phyloP scores from a whole-genome alignment of 2,797 vertebrate species.

The Acipenser ruthenus region DNA sequence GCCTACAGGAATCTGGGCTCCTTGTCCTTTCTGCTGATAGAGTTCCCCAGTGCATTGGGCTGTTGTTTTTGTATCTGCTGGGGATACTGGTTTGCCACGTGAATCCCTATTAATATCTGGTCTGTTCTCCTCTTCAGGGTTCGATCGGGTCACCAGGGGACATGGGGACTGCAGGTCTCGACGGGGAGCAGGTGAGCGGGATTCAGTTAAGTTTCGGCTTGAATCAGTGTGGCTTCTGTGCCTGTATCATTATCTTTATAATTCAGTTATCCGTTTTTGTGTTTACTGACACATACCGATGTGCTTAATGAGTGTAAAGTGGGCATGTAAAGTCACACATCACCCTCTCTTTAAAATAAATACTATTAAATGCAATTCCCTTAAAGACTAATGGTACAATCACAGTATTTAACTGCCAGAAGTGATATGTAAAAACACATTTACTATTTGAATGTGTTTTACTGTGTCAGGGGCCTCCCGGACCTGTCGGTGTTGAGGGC shows the following conservation, averaged over 20 bases:
- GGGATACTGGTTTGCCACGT: background rate
- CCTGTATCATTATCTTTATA: background rate
- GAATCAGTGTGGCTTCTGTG: background rate
- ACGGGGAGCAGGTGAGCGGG: constrained; percentile 67
- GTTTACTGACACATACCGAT: background rate
- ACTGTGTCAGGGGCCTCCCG: constrained; percentile 56
- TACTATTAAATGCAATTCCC: no score
- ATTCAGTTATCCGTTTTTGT: background rate
- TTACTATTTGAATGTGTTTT: background rate
- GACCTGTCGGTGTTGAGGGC: constrained; percentile 56
- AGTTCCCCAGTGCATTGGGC: background rate
- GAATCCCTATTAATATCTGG: background rate
- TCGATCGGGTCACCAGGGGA: constrained; percentile 53
- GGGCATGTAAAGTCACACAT: no score
- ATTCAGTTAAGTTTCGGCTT: background rate
- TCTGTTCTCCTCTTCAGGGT: constrained; percentile 47
- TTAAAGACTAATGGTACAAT: no score
- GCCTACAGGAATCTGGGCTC: no score
- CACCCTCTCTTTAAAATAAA: no score
- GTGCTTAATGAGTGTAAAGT: no score
- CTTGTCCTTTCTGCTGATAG: no score
- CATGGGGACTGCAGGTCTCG: constrained; percentile 52
- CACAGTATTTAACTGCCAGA: no score
- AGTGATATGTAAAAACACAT: constrained; percentile 14
- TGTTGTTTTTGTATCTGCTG: background rate